These are phyloP conservation scores for Calephelis virginiensis DNA, from an alignment of 1,140 invertebrate genomes.

Conservation along the genomic window DNA sequence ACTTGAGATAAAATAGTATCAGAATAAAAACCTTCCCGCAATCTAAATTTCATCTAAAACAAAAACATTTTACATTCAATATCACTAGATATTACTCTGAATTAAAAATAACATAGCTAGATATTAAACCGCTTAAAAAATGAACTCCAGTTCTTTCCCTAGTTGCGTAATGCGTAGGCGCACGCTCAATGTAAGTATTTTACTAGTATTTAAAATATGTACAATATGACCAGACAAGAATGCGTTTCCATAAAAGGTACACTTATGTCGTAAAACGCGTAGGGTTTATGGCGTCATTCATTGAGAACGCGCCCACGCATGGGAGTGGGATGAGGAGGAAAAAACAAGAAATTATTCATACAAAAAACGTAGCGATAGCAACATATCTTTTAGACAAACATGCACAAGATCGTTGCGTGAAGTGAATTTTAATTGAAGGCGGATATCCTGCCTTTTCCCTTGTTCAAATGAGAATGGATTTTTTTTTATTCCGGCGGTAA, in stretches of 20 bases:
- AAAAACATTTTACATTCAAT: too few species aligned
- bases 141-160: too few species aligned
- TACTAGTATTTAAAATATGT: conserved; percentile 15
- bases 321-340: conserved; percentile 20
- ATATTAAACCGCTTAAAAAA: too few species aligned
- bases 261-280: conserved; percentile 32
- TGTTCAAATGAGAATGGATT: too few species aligned
- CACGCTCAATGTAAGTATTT: not conserved
- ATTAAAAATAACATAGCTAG: too few species aligned
- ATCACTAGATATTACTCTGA: too few species aligned
- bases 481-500: too few species aligned
- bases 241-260: conserved; percentile 44
- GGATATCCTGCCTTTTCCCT: too few species aligned
- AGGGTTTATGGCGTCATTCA: conserved; percentile 49
- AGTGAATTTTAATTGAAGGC: too few species aligned
- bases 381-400: not conserved
- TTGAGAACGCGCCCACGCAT: conserved; percentile 31
- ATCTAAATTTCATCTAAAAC: too few species aligned
- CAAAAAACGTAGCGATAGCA: not conserved
- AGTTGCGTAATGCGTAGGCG: conserved; percentile 4
- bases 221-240: conserved; percentile 34
- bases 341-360: conserved; percentile 3
- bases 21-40: too few species aligned
- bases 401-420: not conserved
- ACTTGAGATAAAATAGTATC: too few species aligned